Percentiles rank a stretch among this genome's conserved stretches.
Conservation (phyloP, 1,140 invertebrate genomes). For the Drosophila teissieri region DNA sequence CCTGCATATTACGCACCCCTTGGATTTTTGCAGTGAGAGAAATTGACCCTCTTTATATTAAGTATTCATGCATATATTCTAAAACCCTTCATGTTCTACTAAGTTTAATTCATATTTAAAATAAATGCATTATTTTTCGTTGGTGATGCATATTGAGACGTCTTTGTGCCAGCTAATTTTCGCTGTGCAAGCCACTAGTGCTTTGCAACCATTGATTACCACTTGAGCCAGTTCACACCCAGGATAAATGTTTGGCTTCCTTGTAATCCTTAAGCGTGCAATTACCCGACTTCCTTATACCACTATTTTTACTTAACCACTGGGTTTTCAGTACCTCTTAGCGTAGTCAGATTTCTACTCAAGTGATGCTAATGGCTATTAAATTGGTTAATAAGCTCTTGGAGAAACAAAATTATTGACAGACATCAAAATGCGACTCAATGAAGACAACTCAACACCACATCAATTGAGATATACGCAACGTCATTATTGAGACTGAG, state of each 20-base stretch:
- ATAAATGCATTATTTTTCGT: no score
- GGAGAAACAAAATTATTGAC: slow-evolving; percentile 9
- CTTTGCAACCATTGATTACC: slow-evolving; percentile 45
- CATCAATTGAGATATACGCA: slow-evolving; percentile 20
- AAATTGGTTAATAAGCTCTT: slow-evolving; percentile 31
- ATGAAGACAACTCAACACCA: slow-evolving; percentile 4
- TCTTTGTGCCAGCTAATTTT: not conserved
- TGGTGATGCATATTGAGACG: no score
- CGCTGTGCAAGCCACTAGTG: not conserved
- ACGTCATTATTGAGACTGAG: not conserved
- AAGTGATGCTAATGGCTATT: slow-evolving; percentile 11
- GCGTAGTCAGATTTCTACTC: slow-evolving; percentile 7
- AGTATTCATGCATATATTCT: no score
- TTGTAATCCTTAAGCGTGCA: slow-evolving; percentile 56
- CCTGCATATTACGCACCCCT: slow-evolving; percentile 11
- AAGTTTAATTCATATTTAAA: no score
- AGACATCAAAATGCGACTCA: not conserved
- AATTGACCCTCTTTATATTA: not conserved
- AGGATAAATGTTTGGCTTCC: slow-evolving; percentile 44
- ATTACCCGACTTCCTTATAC: slow-evolving; percentile 23
- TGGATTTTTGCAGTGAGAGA: not conserved
- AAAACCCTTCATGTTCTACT: no score
- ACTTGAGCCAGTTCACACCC: slow-evolving; percentile 55
- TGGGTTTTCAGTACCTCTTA: slow-evolving; percentile 28
- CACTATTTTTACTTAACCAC: slow-evolving; percentile 9